Evolutionary conservation across 37 sponge, comb jelly and placozoan genomes (phyloP), one percentile per base, ranked within the genome.

Genomic region (Halichondria panicea): DNA sequence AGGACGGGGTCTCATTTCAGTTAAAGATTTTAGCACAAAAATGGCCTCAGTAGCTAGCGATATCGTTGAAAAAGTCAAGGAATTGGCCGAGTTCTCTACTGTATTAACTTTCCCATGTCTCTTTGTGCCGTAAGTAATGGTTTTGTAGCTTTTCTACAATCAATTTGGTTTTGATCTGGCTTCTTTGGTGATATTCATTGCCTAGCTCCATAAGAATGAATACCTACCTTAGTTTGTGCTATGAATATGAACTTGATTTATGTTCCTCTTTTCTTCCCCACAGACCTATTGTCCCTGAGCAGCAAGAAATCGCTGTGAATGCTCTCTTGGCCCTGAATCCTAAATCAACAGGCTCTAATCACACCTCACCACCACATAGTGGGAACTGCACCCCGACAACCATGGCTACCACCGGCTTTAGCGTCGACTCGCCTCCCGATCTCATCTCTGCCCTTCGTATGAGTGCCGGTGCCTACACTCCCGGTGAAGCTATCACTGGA

Each of bases 291-390:
- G 68, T 72, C 28, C 50, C 55, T 18, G 78, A 76, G 1, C 67
- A 77, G 34, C 73, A 80, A 11, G 74, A 80, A 46, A 73, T 72
- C 24, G 86, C 86, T 24, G 81, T 71, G 13, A 86, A 67, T 86
- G 87, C 87, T 19, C 81, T 86, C 15, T 55, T 86, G 22, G 41
- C 74, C 39, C 74, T 81, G 33, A 81, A 81, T 67, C 41, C 77
- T 12, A 73, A 70, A 28, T 53, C 69, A 19, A 53, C 81, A 25
- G 55, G 61, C 19, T 71, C 87, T 0, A 68, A 75, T 1, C 73
- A 40, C 21, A 53, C 75, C 40, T 66, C 81, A 28, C 75, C 81
- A 5, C 50, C 56, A 0, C 31, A 38, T 40, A 52, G 66, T 11
- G 59, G 72, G 15, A 61, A 74, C 12, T 54, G 81, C 50, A 52